phyloP scores from a whole-genome alignment of 2,888 invertebrate species.

The Ypsolopha scabrella region DNA sequence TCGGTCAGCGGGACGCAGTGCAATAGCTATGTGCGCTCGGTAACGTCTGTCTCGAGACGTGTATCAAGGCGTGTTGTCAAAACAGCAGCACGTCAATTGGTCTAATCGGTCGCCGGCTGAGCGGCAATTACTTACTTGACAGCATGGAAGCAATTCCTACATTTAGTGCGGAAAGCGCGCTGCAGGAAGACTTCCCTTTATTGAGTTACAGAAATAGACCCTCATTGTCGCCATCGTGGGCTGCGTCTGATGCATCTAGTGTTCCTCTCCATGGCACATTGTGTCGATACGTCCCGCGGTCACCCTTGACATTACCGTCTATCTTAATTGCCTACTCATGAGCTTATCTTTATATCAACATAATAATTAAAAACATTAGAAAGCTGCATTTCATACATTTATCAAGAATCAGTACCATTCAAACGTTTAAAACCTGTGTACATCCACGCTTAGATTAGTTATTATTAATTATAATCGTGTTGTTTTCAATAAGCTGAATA shows the following conservation, averaged over 20 bases:
- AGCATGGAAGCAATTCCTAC: constrained; percentile 67
- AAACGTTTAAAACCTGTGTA: too few species aligned
- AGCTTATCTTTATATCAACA: neutral
- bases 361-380: too few species aligned
- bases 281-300: neutral
- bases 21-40: neutral
- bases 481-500: too few species aligned
- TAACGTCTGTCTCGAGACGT: neutral
- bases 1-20: constrained; percentile 2
- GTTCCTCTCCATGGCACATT: neutral
- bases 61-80: constrained; percentile 48
- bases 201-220: constrained; percentile 39
- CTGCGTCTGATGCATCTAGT: neutral
- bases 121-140: constrained; percentile 66
- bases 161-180: constrained; percentile 64
- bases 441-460: too few species aligned
- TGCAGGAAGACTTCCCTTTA: constrained; percentile 65
- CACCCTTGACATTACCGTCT: neutral
- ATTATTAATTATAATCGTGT: too few species aligned
- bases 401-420: too few species aligned
- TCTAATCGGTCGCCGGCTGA: constrained; percentile 61
- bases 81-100: constrained; percentile 65
- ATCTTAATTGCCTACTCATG: neutral
- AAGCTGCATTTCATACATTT: too few species aligned
- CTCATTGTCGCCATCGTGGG: constrained; percentile 10